Evolutionary conservation across 1,140 invertebrate genomes (phyloP), one percentile per base, ranked within the genome.

Genomic region (Pararge aegeria): DNA sequence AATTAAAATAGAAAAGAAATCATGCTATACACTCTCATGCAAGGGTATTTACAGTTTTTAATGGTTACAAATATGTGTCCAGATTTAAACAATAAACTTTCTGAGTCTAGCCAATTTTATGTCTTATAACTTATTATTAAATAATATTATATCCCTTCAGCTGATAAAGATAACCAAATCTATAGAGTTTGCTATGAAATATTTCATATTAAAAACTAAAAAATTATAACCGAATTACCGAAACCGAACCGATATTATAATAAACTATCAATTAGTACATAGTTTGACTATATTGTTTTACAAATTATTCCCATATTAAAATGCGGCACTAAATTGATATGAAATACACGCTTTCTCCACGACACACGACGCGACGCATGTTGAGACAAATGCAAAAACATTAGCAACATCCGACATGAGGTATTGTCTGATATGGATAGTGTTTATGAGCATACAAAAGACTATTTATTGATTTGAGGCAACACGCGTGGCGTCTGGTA

Each of bases 11-110:
- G 75, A 73, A 75, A 70, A 66, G 55, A 71, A 78, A 80, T 62
- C 85, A 88, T 88, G 85, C 85, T 74, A 75, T 78, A 70, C 73
- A 78, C 61, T 68, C 83, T 66, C 83, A 85, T 85, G 83, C 83
- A 68, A 60, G 42, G 72, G 69, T 68, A 73, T 70, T 61, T 61
- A 72, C 40, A 70, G 50, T 70, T 58, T 61, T 49, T 56, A 37
- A 55, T 38, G 19, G 9, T 55, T 55, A 56, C 42, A 56, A 20
- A 56, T 46, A 38, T 37, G 27, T 56, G 55, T 56, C 55, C 44
- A 49, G 55, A 49, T 52, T 18, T 37, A 16, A 19, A 56, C 56
- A 66, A 74, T 63, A 66, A 75, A 71, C 73, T 24, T 75, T 73
- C 18, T 48, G 66, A 66, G 68, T 71, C 56, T 52, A 61, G 50